Conservation (phyloP, 2,113 vertebrate species). For the Apteryx owenii region DNA sequence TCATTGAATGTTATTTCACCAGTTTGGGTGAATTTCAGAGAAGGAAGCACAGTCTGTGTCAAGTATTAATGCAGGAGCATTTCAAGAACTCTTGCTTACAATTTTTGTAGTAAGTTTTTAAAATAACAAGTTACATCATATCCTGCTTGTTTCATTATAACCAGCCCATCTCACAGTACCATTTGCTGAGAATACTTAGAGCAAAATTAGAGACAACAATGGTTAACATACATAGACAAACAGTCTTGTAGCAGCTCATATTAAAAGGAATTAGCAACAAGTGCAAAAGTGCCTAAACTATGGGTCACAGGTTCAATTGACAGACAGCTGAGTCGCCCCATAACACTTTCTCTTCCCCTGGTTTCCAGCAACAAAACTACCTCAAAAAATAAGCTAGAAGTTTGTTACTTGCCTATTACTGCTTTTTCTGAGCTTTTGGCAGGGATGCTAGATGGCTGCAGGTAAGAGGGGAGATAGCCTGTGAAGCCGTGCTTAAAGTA, state of each 20-base stretch:
- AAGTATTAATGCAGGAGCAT: background rate
- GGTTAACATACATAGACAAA: background rate
- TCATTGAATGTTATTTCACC: background rate
- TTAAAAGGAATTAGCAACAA: background rate
- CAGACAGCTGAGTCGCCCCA: background rate
- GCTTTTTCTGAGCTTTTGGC: background rate
- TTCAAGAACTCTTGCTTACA: background rate
- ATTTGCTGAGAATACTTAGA: background rate
- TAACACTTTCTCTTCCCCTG: background rate
- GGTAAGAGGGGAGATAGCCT: background rate
- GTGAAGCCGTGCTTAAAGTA: background rate
- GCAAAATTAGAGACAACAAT: background rate
- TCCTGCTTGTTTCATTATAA: background rate
- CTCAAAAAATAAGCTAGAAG: background rate
- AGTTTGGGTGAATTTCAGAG: slow-evolving; percentile 23
- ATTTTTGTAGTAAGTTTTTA: background rate
- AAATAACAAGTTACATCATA: background rate
- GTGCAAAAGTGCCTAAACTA: background rate
- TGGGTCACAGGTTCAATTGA: background rate
- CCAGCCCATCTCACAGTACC: background rate
- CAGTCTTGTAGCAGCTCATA: background rate
- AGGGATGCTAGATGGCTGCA: background rate
- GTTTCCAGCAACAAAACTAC: background rate
- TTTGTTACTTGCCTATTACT: background rate
- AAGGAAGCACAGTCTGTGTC: background rate